A percentile compares a stretch with the other conserved stretches of the same genome.
Evolutionary conservation across 37 sponge, comb jelly and placozoan species (phyloP).

Genomic region (Beroe forskalii): DNA sequence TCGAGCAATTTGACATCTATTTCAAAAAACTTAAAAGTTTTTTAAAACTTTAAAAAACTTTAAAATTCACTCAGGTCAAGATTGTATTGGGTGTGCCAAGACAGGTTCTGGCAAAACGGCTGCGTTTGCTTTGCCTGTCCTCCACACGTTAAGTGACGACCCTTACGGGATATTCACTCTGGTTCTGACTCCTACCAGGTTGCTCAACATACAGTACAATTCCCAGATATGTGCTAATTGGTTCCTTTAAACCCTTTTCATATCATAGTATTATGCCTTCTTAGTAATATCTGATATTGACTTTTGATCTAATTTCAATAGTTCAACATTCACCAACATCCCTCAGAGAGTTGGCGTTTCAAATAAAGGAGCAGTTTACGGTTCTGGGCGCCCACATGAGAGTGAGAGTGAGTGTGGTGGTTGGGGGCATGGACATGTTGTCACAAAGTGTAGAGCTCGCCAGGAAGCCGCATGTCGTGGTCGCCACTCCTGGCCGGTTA

Average conservation of each 20-base stretch:
- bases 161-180: conserved; percentile 93
- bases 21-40: no score
- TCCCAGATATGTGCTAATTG: background rate
- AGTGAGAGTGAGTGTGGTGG: background rate
- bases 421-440: conserved; percentile 84
- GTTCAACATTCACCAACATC: no score
- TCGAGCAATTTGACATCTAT: no score
- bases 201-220: no score
- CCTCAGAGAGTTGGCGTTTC: conserved; percentile 94
- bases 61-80: conserved; percentile 76
- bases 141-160: conserved; percentile 84
- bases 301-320: no score
- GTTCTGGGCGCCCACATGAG: conserved; percentile 86
- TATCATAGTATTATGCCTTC: no score
- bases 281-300: background rate
- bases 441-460: conserved; percentile 81
- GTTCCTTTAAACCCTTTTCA: background rate
- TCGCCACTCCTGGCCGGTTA: conserved; percentile 96
- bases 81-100: conserved; percentile 98
- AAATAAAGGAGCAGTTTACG: conserved; percentile 94
- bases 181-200: conserved; percentile 89
- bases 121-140: conserved; percentile 96
- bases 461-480: conserved; percentile 84
- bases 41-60: no score
- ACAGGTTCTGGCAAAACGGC: conserved; percentile 99